Conservation (phyloP, 2,113 vertebrate species). For the Aegithalos caudatus region DNA sequence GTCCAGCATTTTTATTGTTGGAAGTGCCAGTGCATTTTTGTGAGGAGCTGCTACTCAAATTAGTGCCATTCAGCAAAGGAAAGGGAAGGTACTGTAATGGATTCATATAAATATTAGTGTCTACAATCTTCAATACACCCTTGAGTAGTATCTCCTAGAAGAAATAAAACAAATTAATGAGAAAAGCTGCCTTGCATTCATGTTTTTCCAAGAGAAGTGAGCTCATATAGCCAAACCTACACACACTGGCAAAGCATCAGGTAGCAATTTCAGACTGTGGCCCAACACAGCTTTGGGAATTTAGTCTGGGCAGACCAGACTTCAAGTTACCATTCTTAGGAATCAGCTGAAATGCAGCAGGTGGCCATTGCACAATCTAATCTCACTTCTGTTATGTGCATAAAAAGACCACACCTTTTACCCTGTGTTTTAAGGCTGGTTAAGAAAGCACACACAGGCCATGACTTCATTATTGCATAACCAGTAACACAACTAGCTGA, state of each 20-base stretch:
- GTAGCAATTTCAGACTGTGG: neutral
- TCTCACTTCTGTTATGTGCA: neutral
- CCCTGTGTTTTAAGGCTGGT: neutral
- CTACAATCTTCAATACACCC: constrained; percentile 86
- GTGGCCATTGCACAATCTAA: neutral
- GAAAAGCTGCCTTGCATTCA: neutral
- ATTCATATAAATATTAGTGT: constrained; percentile 79
- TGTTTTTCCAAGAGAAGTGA: neutral
- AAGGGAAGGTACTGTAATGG: constrained; percentile 89
- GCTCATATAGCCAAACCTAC: neutral
- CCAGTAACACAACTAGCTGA: neutral
- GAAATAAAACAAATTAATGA: neutral
- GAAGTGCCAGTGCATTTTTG: constrained; percentile 70
- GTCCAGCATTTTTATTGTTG: constrained; percentile 61
- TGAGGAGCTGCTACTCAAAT: constrained; percentile 50
- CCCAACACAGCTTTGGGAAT: neutral
- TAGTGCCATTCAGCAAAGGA: constrained; percentile 75
- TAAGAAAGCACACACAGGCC: neutral
- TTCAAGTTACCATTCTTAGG: neutral
- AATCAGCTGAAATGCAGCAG: neutral
- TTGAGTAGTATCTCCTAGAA: constrained; percentile 87
- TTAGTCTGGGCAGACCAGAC: neutral
- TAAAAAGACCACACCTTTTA: neutral
- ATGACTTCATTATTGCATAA: neutral
- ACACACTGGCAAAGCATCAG: neutral